phyloP scores from a whole-genome alignment of 2,797 vertebrate species.

The Mus caroli region DNA sequence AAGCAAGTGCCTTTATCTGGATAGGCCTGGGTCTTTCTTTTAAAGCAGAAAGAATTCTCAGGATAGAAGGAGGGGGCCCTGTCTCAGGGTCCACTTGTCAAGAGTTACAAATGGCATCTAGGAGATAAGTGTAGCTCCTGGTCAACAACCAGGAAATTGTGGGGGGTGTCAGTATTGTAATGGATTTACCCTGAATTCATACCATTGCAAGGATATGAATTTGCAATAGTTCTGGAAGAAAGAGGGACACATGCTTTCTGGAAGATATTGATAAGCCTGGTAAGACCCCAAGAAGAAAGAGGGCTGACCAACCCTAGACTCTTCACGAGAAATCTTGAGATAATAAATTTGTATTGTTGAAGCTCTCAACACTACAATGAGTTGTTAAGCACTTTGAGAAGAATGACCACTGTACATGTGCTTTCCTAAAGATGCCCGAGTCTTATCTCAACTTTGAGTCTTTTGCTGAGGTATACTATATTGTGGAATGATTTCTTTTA shows the following conservation, averaged over 20 bases:
- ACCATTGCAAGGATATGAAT: neutral
- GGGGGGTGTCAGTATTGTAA: neutral
- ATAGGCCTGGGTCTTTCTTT: neutral
- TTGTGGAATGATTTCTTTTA: neutral
- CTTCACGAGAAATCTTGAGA: neutral
- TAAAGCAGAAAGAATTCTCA: neutral
- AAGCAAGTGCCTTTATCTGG: neutral
- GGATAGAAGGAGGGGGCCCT: neutral
- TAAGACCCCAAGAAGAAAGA: neutral
- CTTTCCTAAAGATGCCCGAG: neutral
- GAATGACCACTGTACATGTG: neutral
- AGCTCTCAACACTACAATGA: neutral
- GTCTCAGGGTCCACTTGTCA: neutral
- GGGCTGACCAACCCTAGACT: neutral
- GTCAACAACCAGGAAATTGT: neutral
- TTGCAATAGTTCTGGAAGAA: neutral
- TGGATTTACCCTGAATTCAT: neutral
- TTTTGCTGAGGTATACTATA: neutral
- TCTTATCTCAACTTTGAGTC: neutral
- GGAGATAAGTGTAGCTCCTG: neutral
- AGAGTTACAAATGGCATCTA: neutral
- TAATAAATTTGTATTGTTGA: slow-evolving; percentile 40
- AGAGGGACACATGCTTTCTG: neutral
- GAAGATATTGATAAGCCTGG: neutral
- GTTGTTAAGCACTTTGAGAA: neutral